phyloP scores from a whole-genome alignment of 2,888 invertebrate species.

The Pandemis heparana region DNA sequence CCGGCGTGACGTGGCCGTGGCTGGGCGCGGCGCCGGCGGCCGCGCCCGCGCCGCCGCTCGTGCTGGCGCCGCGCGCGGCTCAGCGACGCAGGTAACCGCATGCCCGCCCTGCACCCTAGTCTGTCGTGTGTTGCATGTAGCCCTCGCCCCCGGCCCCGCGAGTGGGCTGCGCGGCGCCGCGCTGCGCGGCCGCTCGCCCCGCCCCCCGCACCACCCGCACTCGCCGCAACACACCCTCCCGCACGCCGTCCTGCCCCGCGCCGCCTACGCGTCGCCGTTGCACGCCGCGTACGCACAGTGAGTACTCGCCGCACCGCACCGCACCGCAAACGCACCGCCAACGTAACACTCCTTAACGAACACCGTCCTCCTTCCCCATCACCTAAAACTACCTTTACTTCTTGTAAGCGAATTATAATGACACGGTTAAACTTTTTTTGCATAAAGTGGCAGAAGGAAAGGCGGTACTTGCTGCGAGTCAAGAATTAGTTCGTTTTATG shows the following conservation, averaged over 20 bases:
- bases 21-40: constrained; percentile 87
- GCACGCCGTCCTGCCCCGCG: constrained; percentile 91
- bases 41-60: constrained; percentile 88
- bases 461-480: too few species aligned
- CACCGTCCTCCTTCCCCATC: neutral
- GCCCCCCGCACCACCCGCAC: constrained; percentile 86
- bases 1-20: constrained; percentile 92
- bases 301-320: constrained; percentile 82
- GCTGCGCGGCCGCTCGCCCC: constrained; percentile 90
- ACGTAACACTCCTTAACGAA: constrained; percentile 3
- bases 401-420: neutral
- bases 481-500: too few species aligned
- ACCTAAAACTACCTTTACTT: neutral
- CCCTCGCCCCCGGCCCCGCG: constrained; percentile 90
- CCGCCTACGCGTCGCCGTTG: constrained; percentile 91
- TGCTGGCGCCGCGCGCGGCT: constrained; percentile 90
- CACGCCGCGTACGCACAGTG: constrained; percentile 95
- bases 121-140: constrained; percentile 82
- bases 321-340: constrained; percentile 32
- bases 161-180: constrained; percentile 87
- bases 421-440: neutral
- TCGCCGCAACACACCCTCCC: constrained; percentile 88
- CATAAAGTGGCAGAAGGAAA: too few species aligned
- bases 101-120: constrained; percentile 42
- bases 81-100: constrained; percentile 89